These are phyloP conservation scores for Cantharis rufa DNA, from an alignment of 2,888 invertebrate species.

Conservation along the genomic window DNA sequence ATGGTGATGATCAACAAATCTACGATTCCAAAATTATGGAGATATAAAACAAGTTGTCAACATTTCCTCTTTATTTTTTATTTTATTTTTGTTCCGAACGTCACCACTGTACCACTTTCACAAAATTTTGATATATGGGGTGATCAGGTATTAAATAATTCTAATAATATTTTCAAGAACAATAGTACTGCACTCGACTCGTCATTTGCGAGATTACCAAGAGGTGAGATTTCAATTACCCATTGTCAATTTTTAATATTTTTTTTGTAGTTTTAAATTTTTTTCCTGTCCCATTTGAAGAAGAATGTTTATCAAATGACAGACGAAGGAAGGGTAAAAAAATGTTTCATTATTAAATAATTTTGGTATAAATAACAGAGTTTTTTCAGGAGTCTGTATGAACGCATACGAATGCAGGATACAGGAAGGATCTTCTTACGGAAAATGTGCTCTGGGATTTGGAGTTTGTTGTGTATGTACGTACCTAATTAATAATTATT, in stretches of 20 bases:
- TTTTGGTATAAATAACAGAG: not conserved
- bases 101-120: constrained; percentile 19
- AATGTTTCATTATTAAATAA: not conserved
- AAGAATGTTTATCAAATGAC: constrained; percentile 75
- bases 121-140: constrained; percentile 42
- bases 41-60: not conserved
- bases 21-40: not conserved
- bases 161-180: not conserved
- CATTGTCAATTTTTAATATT: not conserved
- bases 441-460: constrained; percentile 81
- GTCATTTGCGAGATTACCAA: constrained; percentile 35
- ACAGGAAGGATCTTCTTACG: constrained; percentile 70
- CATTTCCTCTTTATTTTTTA: not conserved
- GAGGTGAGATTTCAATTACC: constrained; percentile 34
- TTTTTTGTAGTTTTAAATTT: constrained; percentile 71
- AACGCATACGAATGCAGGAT: constrained; percentile 84
- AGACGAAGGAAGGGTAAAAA: constrained; percentile 63
- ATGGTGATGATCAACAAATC: not conserved
- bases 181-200: not conserved
- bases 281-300: constrained; percentile 81
- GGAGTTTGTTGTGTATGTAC: constrained; percentile 87
- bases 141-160: constrained; percentile 17
- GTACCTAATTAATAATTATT: constrained; percentile 49
- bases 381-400: constrained; percentile 70
- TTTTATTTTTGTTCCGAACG: constrained; percentile 6